A percentile compares a stretch with the other conserved stretches of the same genome.
phyloP scores from a whole-genome alignment of 2,888 invertebrate genomes.

The Myathropa florea region DNA sequence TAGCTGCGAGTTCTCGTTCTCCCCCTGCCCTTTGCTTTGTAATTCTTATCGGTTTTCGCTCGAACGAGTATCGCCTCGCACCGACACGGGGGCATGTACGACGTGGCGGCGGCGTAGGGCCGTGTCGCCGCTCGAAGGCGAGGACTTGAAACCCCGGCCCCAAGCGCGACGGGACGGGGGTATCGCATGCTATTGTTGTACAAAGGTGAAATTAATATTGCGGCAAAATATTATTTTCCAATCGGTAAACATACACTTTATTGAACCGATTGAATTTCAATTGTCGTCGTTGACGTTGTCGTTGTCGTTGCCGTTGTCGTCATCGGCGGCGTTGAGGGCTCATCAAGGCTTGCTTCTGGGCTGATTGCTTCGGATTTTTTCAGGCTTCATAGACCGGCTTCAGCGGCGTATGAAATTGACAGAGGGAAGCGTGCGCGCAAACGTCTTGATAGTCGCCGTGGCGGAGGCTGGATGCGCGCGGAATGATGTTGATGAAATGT shows the following conservation, averaged over 20 bases:
- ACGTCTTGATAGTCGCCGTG: not conserved
- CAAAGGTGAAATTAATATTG: slow-evolving; percentile 73
- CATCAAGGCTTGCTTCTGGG: not conserved
- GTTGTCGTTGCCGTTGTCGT: not conserved
- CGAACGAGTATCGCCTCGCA: slow-evolving; percentile 53
- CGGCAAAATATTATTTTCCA: slow-evolving; percentile 73
- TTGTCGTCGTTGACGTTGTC: slow-evolving; percentile 35
- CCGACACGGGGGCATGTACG: not conserved
- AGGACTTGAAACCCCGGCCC: not conserved
- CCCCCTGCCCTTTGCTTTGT: not conserved
- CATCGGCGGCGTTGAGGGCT: not conserved
- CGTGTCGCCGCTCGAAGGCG: not conserved
- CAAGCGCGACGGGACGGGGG: not conserved
- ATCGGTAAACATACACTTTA: slow-evolving; percentile 73
- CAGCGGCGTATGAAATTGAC: not conserved
- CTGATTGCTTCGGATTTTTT: slow-evolving; percentile 5
- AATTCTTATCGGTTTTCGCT: slow-evolving; percentile 55
- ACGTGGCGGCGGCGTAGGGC: not conserved
- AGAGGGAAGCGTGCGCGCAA: slow-evolving; percentile 33
- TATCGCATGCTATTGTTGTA: slow-evolving; percentile 60
- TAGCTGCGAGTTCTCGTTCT: slow-evolving; percentile 44
- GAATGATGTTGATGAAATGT: slow-evolving; percentile 22
- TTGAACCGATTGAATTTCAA: slow-evolving; percentile 72
- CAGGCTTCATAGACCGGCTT: slow-evolving; percentile 41
- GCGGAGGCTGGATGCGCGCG: not conserved